Evolutionary conservation across 2,888 invertebrate genomes (phyloP), one percentile per base, ranked within the genome.

Genomic region (Lapara coniferarum): DNA sequence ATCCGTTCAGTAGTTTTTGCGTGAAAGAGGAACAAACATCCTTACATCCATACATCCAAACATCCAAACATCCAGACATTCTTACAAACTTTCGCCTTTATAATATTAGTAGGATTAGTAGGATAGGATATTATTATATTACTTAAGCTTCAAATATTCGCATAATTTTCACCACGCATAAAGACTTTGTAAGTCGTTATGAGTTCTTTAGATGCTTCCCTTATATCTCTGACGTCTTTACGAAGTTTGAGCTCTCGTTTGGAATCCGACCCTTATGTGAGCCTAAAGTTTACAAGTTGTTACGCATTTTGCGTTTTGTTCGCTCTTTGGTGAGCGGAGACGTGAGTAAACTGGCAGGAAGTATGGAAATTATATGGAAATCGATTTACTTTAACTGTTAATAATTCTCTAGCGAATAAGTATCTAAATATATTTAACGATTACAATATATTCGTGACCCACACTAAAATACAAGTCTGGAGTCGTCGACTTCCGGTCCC

Each of bases 121-220:
- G n/a, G n/a, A n/a, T n/a, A n/a, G n/a, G n/a, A 37, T 37, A 37
- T 3, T 51, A 51, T 10, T 25, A 12, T 56, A 12, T 59, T 46
- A 1, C 16, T 59, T 46, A 46, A 16, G 44, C 2, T 4, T 59
- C 10, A 59, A 19, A 59, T 10, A 46, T 49, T 19, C 13, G 19
- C 7, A 19, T 49, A 25, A 46, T 49, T 63, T 63, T 49, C 63
- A 46, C 13, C 19, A 49, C 12, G 13, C 19, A 12, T 49, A 19
- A 49, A 63, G 19, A 63, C 63, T 63, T 63, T 49, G 19, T 6
- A 63, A 63, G 63, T 49, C 16, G 63, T 63, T 63, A 63, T 63
- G 63, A 63, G 63, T 63, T 63, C 10, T 59, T 59, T 59, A 44
- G 44, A 59, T 59, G 44, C 16, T 59, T 59, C 10, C 63, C 63